These are phyloP conservation scores for Geotrupes spiniger DNA, from an alignment of 2,888 invertebrate genomes.

Conservation along the genomic window DNA sequence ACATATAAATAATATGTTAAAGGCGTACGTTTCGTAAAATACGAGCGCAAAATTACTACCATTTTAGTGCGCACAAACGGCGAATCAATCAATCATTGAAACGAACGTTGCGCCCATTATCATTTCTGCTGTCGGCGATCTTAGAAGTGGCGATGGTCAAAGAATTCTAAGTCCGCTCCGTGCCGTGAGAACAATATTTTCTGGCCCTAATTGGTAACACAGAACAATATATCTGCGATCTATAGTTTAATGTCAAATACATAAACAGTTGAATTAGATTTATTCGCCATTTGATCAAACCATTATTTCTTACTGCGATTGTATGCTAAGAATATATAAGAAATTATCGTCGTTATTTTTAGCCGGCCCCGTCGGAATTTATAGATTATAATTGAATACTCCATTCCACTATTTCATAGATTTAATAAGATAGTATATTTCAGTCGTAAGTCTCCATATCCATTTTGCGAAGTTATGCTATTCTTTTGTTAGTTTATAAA, in stretches of 20 bases:
- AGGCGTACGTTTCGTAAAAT: constrained; percentile 17
- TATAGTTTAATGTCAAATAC: constrained; percentile 24
- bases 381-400: constrained; percentile 4
- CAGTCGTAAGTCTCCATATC: too few relatives aligned
- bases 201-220: constrained; percentile 24
- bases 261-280: constrained; percentile 21
- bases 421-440: too few relatives aligned
- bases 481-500: too few relatives aligned
- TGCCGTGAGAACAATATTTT: constrained; percentile 25
- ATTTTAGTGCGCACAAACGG: constrained; percentile 20
- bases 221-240: constrained; percentile 24
- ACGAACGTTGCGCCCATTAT: constrained; percentile 21
- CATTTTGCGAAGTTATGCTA: too few relatives aligned
- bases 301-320: constrained; percentile 20
- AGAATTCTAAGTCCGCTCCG: constrained; percentile 17
- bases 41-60: constrained; percentile 21
- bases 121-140: constrained; percentile 22
- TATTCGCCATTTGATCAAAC: constrained; percentile 20
- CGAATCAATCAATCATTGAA: constrained; percentile 17
- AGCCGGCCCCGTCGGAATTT: background rate
- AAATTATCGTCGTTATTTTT: constrained; percentile 3
- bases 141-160: constrained; percentile 22
- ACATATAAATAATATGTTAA: constrained; percentile 22
- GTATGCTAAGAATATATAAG: constrained; percentile 9
- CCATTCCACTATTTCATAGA: too few relatives aligned